Evolutionary conservation across 1,140 invertebrate species (phyloP).

Genomic region (Cotesia typhae): DNA sequence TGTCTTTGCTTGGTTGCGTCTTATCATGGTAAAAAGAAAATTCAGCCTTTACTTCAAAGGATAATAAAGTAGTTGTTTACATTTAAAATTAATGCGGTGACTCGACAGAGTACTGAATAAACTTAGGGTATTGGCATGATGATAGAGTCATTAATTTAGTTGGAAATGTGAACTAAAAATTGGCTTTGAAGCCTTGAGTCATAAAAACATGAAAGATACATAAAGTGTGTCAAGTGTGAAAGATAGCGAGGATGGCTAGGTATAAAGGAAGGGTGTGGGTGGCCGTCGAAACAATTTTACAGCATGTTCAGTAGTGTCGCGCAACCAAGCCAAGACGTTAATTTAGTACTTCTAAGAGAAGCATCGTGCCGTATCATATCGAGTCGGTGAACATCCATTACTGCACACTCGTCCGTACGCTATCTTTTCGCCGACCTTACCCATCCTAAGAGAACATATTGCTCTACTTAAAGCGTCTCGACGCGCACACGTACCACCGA

Average conservation of each 20-base stretch:
- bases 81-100: no score
- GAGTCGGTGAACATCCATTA: constrained; percentile 27
- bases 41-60: no score
- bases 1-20: no score
- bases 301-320: constrained; percentile 13
- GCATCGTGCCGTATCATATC: constrained; percentile 25
- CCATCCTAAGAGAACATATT: constrained; percentile 24
- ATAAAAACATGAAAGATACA: no score
- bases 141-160: no score
- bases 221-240: no score
- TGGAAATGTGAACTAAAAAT: no score
- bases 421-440: constrained; percentile 25
- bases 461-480: constrained; percentile 25
- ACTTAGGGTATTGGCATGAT: no score
- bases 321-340: constrained; percentile 21
- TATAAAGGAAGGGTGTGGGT: background rate
- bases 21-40: no score
- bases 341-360: constrained; percentile 12
- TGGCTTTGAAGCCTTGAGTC: no score
- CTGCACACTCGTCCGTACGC: constrained; percentile 15
- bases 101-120: no score
- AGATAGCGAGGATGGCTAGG: background rate
- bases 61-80: no score
- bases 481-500: constrained; percentile 19
- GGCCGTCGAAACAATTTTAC: constrained; percentile 6